Evolutionary conservation across 2,113 vertebrate genomes (phyloP).

Genomic region (Phaethon lepturus): DNA sequence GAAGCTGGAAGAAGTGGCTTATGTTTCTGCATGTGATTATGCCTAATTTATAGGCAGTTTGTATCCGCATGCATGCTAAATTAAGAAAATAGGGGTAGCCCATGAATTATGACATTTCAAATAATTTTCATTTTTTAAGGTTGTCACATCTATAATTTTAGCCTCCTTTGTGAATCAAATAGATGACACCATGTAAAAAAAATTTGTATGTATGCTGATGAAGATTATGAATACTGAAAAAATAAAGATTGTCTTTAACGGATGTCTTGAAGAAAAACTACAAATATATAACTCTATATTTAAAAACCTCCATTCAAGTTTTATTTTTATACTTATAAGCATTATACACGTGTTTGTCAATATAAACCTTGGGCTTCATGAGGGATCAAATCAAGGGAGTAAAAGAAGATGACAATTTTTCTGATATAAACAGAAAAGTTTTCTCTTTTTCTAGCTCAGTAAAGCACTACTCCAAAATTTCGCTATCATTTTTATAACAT

Average conservation of each 20-base stretch:
- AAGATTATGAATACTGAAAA: not conserved
- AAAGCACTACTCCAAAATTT: not conserved
- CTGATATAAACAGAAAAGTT: not conserved
- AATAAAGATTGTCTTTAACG: not conserved
- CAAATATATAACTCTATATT: not conserved
- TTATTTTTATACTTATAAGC: not conserved
- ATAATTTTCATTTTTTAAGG: not conserved
- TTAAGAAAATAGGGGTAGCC: not conserved
- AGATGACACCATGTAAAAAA: not conserved
- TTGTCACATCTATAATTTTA: not conserved
- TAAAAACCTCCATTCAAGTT: not conserved
- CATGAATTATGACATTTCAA: not conserved
- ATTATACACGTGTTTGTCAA: not conserved
- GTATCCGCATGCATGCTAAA: not conserved
- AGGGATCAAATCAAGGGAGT: not conserved
- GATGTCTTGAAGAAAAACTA: not conserved
- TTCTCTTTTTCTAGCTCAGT: not conserved
- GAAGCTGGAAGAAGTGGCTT: not conserved
- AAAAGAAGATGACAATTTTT: not conserved
- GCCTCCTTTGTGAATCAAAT: not conserved
- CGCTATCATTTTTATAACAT: not conserved
- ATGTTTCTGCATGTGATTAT: not conserved
- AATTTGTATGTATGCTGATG: not conserved
- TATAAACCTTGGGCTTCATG: not conserved
- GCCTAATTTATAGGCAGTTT: not conserved